Evolutionary conservation across 1,140 invertebrate genomes (phyloP).

Genomic region (Drosophila suzukii): DNA sequence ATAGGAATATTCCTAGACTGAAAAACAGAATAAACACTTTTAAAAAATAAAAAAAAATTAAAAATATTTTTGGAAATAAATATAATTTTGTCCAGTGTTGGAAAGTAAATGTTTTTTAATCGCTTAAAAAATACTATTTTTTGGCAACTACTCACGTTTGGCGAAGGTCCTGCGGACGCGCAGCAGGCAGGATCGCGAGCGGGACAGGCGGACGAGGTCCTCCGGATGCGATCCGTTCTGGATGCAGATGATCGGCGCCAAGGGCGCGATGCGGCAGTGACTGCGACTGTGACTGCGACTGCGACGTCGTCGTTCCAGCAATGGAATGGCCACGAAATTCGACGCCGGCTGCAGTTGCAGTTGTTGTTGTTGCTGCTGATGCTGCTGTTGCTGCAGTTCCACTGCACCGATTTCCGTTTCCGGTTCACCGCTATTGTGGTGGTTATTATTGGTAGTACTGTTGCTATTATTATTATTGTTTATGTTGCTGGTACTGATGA

Average conservation of each 20-base stretch:
- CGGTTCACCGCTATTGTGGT: constrained; percentile 26
- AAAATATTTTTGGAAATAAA: too few relatives aligned
- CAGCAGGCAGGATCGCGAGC: constrained; percentile 68
- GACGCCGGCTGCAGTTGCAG: constrained; percentile 13
- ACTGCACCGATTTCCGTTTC: constrained; percentile 25
- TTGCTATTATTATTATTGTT: constrained; percentile 27
- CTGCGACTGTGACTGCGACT: constrained; percentile 73
- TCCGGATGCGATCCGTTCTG: constrained; percentile 60
- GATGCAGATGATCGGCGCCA: constrained; percentile 72
- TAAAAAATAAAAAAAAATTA: too few relatives aligned
- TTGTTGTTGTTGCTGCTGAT: constrained; percentile 17
- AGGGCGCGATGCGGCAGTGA: constrained; percentile 55
- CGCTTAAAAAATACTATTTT: too few relatives aligned
- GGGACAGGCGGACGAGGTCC: constrained; percentile 54
- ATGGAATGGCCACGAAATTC: constrained; percentile 62
- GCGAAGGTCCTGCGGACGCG: constrained; percentile 62
- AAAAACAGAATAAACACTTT: too few relatives aligned
- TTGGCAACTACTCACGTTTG: constrained; percentile 59
- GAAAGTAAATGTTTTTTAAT: too few relatives aligned
- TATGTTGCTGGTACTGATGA: constrained; percentile 32
- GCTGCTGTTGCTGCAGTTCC: constrained; percentile 18
- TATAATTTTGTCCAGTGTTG: too few relatives aligned
- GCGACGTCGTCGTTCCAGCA: constrained; percentile 63
- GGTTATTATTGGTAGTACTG: constrained; percentile 24
- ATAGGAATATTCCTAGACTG: too few relatives aligned